Conservation (phyloP, 2,797 vertebrate genomes). For the Psittacula echo region DNA sequence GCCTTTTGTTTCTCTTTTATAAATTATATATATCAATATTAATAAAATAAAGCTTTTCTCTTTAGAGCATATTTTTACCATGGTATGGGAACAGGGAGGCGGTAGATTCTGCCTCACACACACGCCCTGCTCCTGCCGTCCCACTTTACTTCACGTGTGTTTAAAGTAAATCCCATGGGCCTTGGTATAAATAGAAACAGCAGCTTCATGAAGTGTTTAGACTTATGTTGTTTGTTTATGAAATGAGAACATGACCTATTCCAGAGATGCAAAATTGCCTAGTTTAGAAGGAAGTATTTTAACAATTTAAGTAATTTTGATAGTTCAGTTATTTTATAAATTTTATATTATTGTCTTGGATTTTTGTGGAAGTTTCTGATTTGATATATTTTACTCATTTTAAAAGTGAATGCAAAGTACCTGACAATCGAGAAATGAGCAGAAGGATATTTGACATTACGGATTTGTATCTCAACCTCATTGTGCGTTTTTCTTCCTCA, state of each 20-base stretch:
- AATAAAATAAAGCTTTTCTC: slow-evolving; percentile 2
- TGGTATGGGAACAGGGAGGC: neutral
- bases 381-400: neutral
- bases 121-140: neutral
- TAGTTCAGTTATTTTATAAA: neutral
- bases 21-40: neutral
- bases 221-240: neutral
- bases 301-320: neutral
- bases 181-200: neutral
- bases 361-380: neutral
- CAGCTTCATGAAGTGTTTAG: neutral
- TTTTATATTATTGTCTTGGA: neutral
- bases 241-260: neutral
- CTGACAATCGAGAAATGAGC: neutral
- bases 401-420: neutral
- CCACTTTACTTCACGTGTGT: neutral
- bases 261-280: neutral
- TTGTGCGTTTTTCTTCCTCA: neutral
- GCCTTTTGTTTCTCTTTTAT: slow-evolving; percentile 9
- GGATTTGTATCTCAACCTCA: neutral
- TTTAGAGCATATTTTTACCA: neutral
- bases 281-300: neutral
- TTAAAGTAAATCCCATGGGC: neutral
- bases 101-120: neutral
- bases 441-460: neutral